These are phyloP conservation scores for Drosophila triauraria DNA, from an alignment of 1,140 invertebrate genomes.

Conservation along the genomic window DNA sequence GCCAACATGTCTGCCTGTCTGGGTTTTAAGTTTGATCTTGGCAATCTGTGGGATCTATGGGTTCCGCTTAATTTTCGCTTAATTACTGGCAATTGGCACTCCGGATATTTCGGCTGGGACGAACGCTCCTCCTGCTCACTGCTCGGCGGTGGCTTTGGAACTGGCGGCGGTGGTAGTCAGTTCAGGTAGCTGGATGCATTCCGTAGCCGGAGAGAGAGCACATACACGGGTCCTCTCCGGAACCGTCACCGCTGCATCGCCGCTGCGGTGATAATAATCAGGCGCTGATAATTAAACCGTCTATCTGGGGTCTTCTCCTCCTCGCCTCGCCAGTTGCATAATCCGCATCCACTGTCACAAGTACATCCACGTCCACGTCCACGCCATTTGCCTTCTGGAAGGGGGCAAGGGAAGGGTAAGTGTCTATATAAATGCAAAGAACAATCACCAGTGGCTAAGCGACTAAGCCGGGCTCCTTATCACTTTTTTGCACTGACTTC, in stretches of 20 bases:
- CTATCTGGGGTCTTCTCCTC: conserved; percentile 35
- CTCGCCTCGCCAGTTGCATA: conserved; percentile 59
- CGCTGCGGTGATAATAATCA: conserved; percentile 70
- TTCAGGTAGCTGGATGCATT: conserved; percentile 38
- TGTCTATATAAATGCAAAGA: conserved; percentile 19
- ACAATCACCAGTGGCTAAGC: conserved; percentile 6
- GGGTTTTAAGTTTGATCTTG: conserved; percentile 9
- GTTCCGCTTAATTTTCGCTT: conserved; percentile 26
- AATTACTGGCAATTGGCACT: conserved; percentile 54
- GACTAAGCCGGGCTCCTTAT: conserved; percentile 12
- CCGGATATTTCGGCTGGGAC: conserved; percentile 34
- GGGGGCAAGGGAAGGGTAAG: not conserved
- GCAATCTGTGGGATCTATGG: conserved; percentile 1
- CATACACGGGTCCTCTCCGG: conserved; percentile 20
- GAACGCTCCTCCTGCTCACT: conserved; percentile 38
- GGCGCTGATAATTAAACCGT: conserved; percentile 69
- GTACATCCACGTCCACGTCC: conserved; percentile 27
- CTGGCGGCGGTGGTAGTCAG: conserved; percentile 22
- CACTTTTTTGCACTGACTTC: conserved; percentile 19
- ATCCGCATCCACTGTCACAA: conserved; percentile 47
- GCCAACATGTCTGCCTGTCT: conserved; percentile 41
- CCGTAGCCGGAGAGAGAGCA: conserved; percentile 28
- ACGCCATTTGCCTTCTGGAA: conserved; percentile 34
- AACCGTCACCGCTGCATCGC: conserved; percentile 42
- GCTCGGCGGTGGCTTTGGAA: conserved; percentile 35